These are phyloP conservation scores for Acanthurus leucopareius DNA, from an alignment of 2,797 vertebrate species.

Conservation along the genomic window DNA sequence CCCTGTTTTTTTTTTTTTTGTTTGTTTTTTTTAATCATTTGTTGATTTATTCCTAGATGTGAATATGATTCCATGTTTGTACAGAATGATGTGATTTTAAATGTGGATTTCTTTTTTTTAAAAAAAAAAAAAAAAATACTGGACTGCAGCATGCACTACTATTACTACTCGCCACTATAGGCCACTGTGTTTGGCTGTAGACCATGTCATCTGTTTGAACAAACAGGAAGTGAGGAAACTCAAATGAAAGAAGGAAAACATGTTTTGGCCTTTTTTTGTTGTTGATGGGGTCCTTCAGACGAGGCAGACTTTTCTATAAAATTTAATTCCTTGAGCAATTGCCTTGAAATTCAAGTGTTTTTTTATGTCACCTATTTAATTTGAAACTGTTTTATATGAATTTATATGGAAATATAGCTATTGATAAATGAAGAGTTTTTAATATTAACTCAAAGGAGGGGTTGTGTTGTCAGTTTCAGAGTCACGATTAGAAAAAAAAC, in stretches of 20 bases:
- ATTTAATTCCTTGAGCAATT: conserved; percentile 60
- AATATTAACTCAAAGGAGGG: conserved; percentile 55
- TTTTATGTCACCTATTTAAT: conserved; percentile 80
- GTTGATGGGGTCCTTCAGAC: conserved; percentile 20
- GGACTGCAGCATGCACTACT: conserved; percentile 75
- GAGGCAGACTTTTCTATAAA: conserved; percentile 60
- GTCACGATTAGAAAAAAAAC: conserved; percentile 20
- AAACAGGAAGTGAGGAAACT: conserved; percentile 62
- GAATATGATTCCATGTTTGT: conserved; percentile 81
- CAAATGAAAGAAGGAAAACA: conserved; percentile 54
- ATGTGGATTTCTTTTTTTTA: conserved; percentile 64
- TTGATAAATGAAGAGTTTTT: conserved; percentile 77
- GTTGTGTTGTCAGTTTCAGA: conserved; percentile 46
- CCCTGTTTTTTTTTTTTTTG: neutral
- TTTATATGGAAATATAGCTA: conserved; percentile 83
- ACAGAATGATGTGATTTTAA: conserved; percentile 77
- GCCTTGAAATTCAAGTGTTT: conserved; percentile 75
- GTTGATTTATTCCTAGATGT: conserved; percentile 71
- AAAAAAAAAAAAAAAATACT: conserved; percentile 37
- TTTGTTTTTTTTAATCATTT: conserved; percentile 24
- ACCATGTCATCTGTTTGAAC: conserved; percentile 60
- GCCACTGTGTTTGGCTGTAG: conserved; percentile 72
- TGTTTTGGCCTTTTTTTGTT: conserved; percentile 52
- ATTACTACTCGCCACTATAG: conserved; percentile 59
- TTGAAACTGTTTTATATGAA: conserved; percentile 85